phyloP scores from a whole-genome alignment of 2,797 vertebrate genomes.

The Saxicola maurus region DNA sequence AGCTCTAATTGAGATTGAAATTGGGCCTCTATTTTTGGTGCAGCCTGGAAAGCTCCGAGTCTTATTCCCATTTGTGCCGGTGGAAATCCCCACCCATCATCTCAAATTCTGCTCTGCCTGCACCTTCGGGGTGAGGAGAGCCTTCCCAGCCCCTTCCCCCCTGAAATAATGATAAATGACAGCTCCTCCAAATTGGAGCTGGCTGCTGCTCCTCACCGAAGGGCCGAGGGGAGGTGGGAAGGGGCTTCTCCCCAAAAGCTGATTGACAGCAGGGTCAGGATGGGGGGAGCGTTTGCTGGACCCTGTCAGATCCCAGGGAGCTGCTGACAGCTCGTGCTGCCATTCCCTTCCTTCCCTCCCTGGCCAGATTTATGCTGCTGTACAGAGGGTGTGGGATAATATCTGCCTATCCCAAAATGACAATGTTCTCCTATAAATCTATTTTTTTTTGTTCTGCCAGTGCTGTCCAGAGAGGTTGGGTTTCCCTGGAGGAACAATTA shows the following conservation, averaged over 20 bases:
- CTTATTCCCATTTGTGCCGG: slow-evolving; percentile 32
- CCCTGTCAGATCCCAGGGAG: slow-evolving; percentile 70
- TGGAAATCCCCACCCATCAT: slow-evolving; percentile 53
- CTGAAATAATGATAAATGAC: slow-evolving; percentile 59
- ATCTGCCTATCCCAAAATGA: background rate
- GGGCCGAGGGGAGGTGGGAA: slow-evolving; percentile 8
- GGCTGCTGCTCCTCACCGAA: background rate
- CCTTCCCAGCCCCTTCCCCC: slow-evolving; percentile 25
- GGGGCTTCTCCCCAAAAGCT: slow-evolving; percentile 34
- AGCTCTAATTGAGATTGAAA: slow-evolving; percentile 26
- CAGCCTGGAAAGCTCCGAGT: background rate
- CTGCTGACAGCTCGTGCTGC: slow-evolving; percentile 80
- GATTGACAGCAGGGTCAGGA: slow-evolving; percentile 81
- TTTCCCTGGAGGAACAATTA: background rate
- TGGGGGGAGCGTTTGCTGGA: slow-evolving; percentile 74
- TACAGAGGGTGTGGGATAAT: background rate
- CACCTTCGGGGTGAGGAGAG: background rate
- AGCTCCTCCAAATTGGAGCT: slow-evolving; percentile 33
- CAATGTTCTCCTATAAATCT: background rate
- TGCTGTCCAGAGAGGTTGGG: accelerated
- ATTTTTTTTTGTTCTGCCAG: background rate
- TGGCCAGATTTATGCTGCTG: slow-evolving; percentile 22
- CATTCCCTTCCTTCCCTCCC: slow-evolving; percentile 46
- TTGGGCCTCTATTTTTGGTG: slow-evolving; percentile 9
- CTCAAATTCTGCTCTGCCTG: slow-evolving; percentile 36